Conservation (phyloP, 1,140 invertebrate genomes). For the Tetramorium simillimum region DNA sequence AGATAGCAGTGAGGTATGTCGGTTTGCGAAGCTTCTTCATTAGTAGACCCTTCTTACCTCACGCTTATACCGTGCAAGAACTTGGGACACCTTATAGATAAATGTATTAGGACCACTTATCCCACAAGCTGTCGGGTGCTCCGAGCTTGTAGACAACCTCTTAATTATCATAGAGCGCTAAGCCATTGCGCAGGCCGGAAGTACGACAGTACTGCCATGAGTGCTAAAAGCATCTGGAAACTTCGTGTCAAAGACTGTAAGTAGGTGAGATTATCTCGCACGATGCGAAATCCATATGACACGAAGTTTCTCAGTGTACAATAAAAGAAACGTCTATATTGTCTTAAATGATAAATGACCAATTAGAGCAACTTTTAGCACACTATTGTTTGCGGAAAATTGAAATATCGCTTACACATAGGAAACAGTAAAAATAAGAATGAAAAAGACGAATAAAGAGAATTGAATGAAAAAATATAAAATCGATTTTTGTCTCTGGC, state of each 20-base stretch:
- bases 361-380: background rate
- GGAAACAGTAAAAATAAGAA: background rate
- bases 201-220: constrained; percentile 63
- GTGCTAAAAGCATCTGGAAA: constrained; percentile 73
- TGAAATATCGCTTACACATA: background rate
- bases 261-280: constrained; percentile 50
- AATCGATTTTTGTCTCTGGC: background rate
- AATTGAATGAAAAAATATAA: background rate
- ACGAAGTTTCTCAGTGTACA: background rate
- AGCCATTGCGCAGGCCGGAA: constrained; percentile 66
- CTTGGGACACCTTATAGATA: constrained; percentile 61
- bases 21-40: constrained; percentile 27
- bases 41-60: constrained; percentile 23
- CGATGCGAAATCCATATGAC: background rate
- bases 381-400: background rate
- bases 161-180: constrained; percentile 81
- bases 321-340: background rate
- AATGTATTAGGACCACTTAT: constrained; percentile 81
- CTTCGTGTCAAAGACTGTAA: constrained; percentile 71
- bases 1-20: background rate
- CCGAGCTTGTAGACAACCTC: constrained; percentile 77
- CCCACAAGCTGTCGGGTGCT: constrained; percentile 78
- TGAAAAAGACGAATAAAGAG: background rate
- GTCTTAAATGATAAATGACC: background rate
- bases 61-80: constrained; percentile 20